phyloP scores from a whole-genome alignment of 2,797 vertebrate species.

The Kryptopterus vitreolus region DNA sequence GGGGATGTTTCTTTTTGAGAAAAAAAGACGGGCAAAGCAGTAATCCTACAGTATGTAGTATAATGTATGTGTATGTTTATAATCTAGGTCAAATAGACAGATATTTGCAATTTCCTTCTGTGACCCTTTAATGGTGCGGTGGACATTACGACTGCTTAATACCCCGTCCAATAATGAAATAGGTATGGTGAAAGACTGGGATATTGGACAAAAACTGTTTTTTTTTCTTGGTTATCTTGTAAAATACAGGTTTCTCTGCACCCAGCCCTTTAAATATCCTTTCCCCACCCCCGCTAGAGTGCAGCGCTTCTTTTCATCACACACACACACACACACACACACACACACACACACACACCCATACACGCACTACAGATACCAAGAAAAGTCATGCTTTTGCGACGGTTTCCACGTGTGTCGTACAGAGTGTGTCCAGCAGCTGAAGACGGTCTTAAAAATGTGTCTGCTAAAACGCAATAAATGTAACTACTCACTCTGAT shows the following conservation, averaged over 20 bases:
- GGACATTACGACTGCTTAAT: neutral
- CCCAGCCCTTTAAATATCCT: conserved; percentile 16
- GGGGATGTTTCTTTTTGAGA: neutral
- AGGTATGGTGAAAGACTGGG: conserved; percentile 14
- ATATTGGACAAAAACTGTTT: conserved; percentile 50
- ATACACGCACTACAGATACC: conserved; percentile 19
- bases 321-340: neutral
- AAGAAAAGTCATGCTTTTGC: conserved; percentile 40
- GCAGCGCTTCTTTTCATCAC: neutral
- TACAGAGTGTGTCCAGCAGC: conserved; percentile 32
- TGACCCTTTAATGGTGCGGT: neutral
- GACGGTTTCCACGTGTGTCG: conserved; percentile 15
- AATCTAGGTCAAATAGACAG: neutral
- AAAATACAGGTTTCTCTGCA: conserved; percentile 43
- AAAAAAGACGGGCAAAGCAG: neutral
- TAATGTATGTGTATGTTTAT: neutral
- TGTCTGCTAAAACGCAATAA: conserved; percentile 38
- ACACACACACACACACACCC: neutral
- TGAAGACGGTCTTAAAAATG: conserved; percentile 28
- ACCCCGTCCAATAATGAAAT: neutral
- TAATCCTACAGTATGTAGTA: neutral
- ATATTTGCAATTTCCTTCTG: too few species aligned
- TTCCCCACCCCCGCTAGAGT: neutral
- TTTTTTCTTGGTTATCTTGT: conserved; percentile 41
- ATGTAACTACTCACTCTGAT: conserved; percentile 31